phyloP scores from a whole-genome alignment of 2,797 vertebrate species.

The Sebastes melanostomus region DNA sequence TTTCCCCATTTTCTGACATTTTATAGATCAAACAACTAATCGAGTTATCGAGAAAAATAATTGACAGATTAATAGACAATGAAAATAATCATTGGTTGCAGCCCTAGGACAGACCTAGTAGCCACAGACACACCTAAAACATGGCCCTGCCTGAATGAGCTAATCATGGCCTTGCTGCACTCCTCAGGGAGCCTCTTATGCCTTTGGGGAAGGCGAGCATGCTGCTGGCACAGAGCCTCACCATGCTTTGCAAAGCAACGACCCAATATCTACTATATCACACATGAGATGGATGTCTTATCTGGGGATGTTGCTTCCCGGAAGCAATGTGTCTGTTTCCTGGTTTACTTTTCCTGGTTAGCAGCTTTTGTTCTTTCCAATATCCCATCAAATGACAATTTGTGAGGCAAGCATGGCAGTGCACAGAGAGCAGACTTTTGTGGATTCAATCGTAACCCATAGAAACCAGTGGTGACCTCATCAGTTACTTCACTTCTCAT shows the following conservation, averaged over 20 bases:
- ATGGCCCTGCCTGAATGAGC: neutral
- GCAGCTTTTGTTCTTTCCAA: neutral
- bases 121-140: neutral
- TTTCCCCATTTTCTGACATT: too few species aligned
- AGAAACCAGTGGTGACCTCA: constrained; percentile 18
- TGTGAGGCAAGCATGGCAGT: neutral
- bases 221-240: neutral
- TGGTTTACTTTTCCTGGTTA: neutral
- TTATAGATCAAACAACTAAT: too few species aligned
- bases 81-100: too few species aligned
- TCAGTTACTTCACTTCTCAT: constrained; percentile 12
- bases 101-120: neutral
- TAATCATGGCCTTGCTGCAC: neutral
- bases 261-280: neutral
- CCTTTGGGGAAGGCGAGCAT: neutral
- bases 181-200: neutral
- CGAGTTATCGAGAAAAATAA: too few species aligned
- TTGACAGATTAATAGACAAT: too few species aligned
- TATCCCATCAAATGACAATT: neutral
- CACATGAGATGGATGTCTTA: neutral
- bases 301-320: neutral
- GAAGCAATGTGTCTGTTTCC: neutral
- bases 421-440: neutral
- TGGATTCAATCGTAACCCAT: neutral
- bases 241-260: neutral